These are phyloP conservation scores for Tiliacea citrago DNA, from an alignment of 2,888 invertebrate species.

Conservation along the genomic window DNA sequence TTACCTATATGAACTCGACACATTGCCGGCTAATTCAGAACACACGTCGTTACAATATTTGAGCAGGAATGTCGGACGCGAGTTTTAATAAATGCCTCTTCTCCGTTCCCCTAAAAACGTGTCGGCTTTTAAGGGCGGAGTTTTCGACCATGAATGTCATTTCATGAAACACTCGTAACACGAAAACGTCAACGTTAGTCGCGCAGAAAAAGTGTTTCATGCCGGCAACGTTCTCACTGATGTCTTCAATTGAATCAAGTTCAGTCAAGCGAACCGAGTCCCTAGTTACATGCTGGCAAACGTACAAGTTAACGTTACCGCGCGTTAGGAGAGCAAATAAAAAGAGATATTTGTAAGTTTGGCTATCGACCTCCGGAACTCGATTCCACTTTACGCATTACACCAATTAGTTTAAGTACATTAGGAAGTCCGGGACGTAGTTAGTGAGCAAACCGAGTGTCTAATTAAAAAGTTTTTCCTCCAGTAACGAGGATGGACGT, in stretches of 20 bases:
- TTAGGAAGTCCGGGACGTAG: slow-evolving; percentile 66
- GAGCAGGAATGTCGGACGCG: slow-evolving; percentile 65
- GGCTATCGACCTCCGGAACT: slow-evolving; percentile 39
- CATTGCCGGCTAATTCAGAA: slow-evolving; percentile 64
- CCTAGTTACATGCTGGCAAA: slow-evolving; percentile 51
- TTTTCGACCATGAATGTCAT: slow-evolving; percentile 38
- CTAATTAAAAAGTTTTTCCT: slow-evolving; percentile 75
- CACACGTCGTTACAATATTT: slow-evolving; percentile 74
- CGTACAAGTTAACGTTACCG: slow-evolving; percentile 55
- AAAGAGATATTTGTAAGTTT: slow-evolving; percentile 56
- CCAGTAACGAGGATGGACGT: slow-evolving; percentile 68
- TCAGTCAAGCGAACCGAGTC: slow-evolving; percentile 53
- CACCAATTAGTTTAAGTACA: slow-evolving; percentile 66
- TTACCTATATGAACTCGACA: slow-evolving; percentile 68
- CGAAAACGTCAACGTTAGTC: slow-evolving; percentile 40
- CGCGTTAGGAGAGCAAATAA: slow-evolving; percentile 46
- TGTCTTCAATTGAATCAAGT: slow-evolving; percentile 65
- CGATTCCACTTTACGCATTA: slow-evolving; percentile 63
- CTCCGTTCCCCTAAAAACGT: slow-evolving; percentile 46
- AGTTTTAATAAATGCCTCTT: slow-evolving; percentile 62
- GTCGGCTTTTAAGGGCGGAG: slow-evolving; percentile 26
- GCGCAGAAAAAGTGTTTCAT: slow-evolving; percentile 46
- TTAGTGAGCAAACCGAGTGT: slow-evolving; percentile 66
- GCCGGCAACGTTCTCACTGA: slow-evolving; percentile 33
- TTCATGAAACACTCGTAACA: slow-evolving; percentile 30